phyloP scores from a whole-genome alignment of 2,888 invertebrate genomes.

The Lissocephala sabroskyi region DNA sequence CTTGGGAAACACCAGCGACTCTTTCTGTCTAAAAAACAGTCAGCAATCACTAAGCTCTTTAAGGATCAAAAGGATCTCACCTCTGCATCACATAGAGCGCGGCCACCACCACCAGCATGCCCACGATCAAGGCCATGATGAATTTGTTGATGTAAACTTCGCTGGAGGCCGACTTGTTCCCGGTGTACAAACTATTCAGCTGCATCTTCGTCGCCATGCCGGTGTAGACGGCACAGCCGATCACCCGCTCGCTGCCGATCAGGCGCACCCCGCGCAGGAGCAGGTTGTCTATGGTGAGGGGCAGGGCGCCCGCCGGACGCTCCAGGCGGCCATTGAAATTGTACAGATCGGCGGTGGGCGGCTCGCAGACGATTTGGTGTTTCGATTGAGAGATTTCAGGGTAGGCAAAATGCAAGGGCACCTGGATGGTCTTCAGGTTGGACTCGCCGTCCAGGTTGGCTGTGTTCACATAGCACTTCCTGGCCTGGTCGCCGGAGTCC shows the following conservation, averaged over 20 bases:
- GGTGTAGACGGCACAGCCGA: constrained; percentile 87
- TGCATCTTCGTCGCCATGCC: constrained; percentile 87
- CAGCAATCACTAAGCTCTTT: too few relatives aligned
- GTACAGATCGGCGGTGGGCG: constrained; percentile 83
- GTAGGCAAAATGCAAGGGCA: constrained; percentile 56
- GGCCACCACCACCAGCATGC: constrained; percentile 77
- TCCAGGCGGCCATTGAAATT: constrained; percentile 80
- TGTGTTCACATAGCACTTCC: constrained; percentile 85
- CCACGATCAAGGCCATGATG: constrained; percentile 78
- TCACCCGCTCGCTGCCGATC: constrained; percentile 83
- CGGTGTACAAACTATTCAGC: constrained; percentile 82
- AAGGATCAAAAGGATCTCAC: constrained; percentile 45
- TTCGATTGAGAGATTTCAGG: constrained; percentile 35
- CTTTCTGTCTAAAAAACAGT: constrained; percentile 51
- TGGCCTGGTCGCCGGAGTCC: constrained; percentile 78
- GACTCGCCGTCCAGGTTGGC: constrained; percentile 86
- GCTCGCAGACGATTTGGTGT: constrained; percentile 79
- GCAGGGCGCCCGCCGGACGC: constrained; percentile 59
- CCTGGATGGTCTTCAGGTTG: constrained; percentile 68
- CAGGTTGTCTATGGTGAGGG: constrained; percentile 81
- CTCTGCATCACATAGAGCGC: constrained; percentile 76
- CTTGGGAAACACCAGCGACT: constrained; percentile 52
- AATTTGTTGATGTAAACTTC: constrained; percentile 82
- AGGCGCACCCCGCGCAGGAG: constrained; percentile 84
- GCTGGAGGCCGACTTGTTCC: constrained; percentile 81